These are phyloP conservation scores for Papilio xuthus DNA, from an alignment of 1,140 invertebrate species.

Conservation along the genomic window DNA sequence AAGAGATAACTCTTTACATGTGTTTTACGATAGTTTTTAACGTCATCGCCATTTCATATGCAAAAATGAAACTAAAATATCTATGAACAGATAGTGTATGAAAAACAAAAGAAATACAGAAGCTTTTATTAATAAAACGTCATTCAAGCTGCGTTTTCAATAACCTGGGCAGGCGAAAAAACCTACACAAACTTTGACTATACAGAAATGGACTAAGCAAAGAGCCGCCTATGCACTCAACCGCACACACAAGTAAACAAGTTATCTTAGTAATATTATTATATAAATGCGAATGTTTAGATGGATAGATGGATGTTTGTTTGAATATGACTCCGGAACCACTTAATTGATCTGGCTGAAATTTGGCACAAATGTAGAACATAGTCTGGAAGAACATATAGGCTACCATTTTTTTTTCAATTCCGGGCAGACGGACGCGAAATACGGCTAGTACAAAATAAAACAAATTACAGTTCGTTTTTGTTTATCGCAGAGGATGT, in stretches of 20 bases:
- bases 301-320: too few relatives aligned
- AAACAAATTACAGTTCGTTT: background rate
- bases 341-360: too few relatives aligned
- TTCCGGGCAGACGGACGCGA: too few relatives aligned
- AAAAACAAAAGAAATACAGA: conserved; percentile 11
- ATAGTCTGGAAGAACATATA: too few relatives aligned
- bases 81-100: background rate
- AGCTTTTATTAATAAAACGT: conserved; percentile 55
- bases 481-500: background rate
- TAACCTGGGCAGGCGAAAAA: conserved; percentile 50
- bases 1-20: too few relatives aligned
- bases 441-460: too few relatives aligned
- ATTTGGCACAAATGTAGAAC: too few relatives aligned
- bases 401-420: too few relatives aligned
- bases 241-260: too few relatives aligned
- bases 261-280: too few relatives aligned
- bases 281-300: too few relatives aligned
- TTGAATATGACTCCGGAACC: too few relatives aligned
- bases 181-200: conserved; percentile 5
- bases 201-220: background rate
- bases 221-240: background rate
- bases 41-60: background rate
- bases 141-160: conserved; percentile 49
- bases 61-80: background rate
- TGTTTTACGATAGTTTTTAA: background rate